Evolutionary conservation across 2,888 invertebrate species (phyloP).

Genomic region (Sicus ferrugineus): DNA sequence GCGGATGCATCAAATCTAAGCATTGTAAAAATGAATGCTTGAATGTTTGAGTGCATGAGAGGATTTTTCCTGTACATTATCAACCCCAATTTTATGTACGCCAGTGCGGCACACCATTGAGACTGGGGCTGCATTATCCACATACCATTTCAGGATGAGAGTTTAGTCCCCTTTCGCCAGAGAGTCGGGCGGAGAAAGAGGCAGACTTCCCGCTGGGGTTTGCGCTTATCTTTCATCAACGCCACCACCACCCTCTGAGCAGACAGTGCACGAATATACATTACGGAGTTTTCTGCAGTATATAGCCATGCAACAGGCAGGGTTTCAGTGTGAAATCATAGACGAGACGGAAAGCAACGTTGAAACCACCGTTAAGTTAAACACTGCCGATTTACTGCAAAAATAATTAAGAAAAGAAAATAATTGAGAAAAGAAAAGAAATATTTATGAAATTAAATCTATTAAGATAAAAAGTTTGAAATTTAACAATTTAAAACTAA

Average conservation of each 20-base stretch:
- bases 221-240: neutral
- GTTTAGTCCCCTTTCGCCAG: constrained; percentile 2
- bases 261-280: neutral
- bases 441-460: neutral
- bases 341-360: constrained; percentile 19
- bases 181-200: neutral
- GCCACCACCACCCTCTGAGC: neutral
- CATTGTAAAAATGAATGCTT: neutral
- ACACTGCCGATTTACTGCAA: neutral
- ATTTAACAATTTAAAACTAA: no score
- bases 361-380: neutral
- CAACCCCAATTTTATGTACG: constrained; percentile 13
- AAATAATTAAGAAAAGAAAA: neutral
- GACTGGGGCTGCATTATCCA: constrained; percentile 7
- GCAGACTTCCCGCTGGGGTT: neutral
- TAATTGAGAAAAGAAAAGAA: neutral
- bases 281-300: constrained; percentile 13
- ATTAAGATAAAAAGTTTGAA: neutral
- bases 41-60: neutral
- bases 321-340: constrained; percentile 29
- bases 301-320: constrained; percentile 35
- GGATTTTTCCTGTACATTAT: neutral
- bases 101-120: neutral
- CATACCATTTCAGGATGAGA: constrained; percentile 14
- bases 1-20: neutral